Base-by-base conservation (phyloP, 2,797 vertebrate species). In the Etheostoma nigrum region DNA sequence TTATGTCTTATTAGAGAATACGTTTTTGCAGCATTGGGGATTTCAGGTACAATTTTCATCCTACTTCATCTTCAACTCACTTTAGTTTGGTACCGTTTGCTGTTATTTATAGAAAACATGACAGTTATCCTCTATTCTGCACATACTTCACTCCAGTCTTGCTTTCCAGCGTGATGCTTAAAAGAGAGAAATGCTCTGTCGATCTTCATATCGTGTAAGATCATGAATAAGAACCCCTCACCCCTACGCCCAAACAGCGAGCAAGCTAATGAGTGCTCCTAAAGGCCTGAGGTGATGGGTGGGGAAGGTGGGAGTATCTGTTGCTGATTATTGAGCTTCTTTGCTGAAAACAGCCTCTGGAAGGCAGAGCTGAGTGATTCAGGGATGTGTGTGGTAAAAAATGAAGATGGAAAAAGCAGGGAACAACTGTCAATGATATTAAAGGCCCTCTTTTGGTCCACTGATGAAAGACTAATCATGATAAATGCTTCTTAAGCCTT, bases 381-480 rank as follows among this genome's bases (percentile, higher is more conserved):
- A 27, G 33, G 55, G 74, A 76, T 72, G 30, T 47, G 36, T 45
- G 44, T 65, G 62, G 67, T 80, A 62, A 88, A 83, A 93, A 89
- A 91, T 89, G 78, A 88, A 81, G 76, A 86, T 77, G 71, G 84
- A 83, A 89, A 51, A 87, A 83, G 72, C 62, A 85, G 51, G 58
- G 74, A 86, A 86, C 64, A 80, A 84, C 85, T 84, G 78, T 82
- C 83, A 88, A 30, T 83, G 79, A 87, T 86, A 86, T 86, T 84
- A 88, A 89, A 91, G 79, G 75, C 83, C 71, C 71, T 88, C 82
- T 79, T 91, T 78, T 90, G 81, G 81, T 80, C 83, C 80, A 78
- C 83, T 90, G 88, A 91, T 89, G 84, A 90, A 89, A 79, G 88
- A 88, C 87, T 88, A 89, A 92, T 91, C 83, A 89, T 82, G 87